Evolutionary conservation across 2,888 invertebrate genomes (phyloP).

Genomic region (Leptopilina syphax): DNA sequence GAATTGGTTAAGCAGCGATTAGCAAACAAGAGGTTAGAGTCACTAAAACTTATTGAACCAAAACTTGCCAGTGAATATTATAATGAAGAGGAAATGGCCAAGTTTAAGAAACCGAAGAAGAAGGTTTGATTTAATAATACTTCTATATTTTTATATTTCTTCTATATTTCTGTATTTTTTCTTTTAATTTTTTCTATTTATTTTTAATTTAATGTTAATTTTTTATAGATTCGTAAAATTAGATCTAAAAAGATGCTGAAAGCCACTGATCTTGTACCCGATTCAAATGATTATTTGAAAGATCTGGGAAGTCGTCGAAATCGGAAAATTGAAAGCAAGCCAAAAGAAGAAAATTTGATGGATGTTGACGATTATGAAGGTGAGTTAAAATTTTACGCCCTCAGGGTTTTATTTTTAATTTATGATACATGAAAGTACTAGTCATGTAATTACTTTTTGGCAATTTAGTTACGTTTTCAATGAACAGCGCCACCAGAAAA

Average conservation of each 20-base stretch:
- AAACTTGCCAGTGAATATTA: conserved; percentile 92
- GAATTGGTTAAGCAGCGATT: conserved; percentile 79
- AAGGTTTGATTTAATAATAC: conserved; percentile 76
- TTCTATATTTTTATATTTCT: too few relatives aligned
- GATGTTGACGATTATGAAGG: conserved; percentile 82
- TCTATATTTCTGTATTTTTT: too few relatives aligned
- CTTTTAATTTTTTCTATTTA: too few relatives aligned
- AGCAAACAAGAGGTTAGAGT: conserved; percentile 85
- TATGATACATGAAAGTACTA: conserved; percentile 44
- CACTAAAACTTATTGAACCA: conserved; percentile 83
- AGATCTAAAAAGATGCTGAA: conserved; percentile 82
- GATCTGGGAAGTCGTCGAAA: conserved; percentile 76
- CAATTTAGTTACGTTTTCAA: conserved; percentile 54
- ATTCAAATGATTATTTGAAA: conserved; percentile 70
- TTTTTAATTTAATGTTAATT: too few relatives aligned
- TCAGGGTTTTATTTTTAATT: conserved; percentile 42
- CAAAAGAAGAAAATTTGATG: conserved; percentile 74
- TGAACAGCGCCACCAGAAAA: conserved; percentile 67
- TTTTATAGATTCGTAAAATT: conserved; percentile 77
- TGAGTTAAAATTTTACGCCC: conserved; percentile 62
- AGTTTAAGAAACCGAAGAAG: conserved; percentile 93
- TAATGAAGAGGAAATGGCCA: conserved; percentile 87
- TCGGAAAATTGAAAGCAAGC: conserved; percentile 75
- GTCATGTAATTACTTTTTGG: conserved; percentile 33
- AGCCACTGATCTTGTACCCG: conserved; percentile 84